These are phyloP conservation scores for Actenoides hombroni DNA, from an alignment of 2,113 vertebrate genomes.

Conservation along the genomic window DNA sequence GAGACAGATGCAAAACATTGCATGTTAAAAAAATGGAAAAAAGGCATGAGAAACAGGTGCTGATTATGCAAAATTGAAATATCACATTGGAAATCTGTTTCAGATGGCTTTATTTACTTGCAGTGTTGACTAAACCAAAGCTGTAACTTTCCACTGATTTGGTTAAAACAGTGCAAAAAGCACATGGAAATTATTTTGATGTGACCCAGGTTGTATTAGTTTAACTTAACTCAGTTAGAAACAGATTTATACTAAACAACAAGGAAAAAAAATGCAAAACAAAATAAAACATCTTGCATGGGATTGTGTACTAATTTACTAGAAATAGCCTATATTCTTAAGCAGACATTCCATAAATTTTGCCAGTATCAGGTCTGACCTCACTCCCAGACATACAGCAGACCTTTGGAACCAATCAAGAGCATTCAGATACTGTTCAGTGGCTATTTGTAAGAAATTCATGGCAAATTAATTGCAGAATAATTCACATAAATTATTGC, in stretches of 20 bases:
- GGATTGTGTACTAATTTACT: not conserved
- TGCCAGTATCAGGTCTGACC: not conserved
- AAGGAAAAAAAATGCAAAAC: not conserved
- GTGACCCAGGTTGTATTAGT: not conserved
- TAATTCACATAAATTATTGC: conserved; percentile 39
- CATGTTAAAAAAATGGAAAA: not conserved
- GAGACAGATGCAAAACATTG: not conserved
- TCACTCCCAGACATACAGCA: not conserved
- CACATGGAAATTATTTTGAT: not conserved
- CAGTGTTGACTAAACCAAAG: not conserved
- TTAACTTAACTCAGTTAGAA: not conserved
- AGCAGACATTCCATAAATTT: not conserved
- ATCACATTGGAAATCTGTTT: not conserved
- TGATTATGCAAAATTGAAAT: not conserved
- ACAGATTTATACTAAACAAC: not conserved
- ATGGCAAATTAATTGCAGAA: conserved; percentile 28
- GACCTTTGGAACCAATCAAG: not conserved
- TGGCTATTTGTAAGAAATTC: not conserved
- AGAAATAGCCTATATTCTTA: not conserved
- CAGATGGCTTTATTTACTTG: not conserved
- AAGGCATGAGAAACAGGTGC: not conserved
- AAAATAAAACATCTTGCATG: not conserved
- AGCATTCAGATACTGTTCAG: not conserved
- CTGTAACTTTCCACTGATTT: not conserved
- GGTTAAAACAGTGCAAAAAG: not conserved